A percentile compares a stretch with the other conserved stretches of the same genome.
Conservation (phyloP, 2,797 vertebrate genomes). For the Xenops minutus region DNA sequence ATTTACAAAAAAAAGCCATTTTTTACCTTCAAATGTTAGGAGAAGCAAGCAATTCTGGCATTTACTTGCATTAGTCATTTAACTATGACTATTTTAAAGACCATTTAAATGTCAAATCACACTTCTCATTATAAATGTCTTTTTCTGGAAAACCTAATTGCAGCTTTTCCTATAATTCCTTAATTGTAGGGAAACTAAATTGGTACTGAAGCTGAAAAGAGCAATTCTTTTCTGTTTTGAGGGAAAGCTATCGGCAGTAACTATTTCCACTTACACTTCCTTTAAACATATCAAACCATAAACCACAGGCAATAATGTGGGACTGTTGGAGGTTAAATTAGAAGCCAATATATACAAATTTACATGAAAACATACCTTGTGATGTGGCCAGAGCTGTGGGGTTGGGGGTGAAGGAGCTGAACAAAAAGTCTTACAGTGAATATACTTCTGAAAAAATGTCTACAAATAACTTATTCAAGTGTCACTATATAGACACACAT, state of each 20-base stretch:
- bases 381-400: neutral
- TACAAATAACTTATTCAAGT: neutral
- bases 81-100: neutral
- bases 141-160: neutral
- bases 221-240: constrained; percentile 3
- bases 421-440: neutral
- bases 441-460: neutral
- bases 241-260: constrained; percentile 29
- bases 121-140: neutral
- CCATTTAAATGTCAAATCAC: neutral
- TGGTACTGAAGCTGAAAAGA: neutral
- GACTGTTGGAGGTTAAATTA: constrained; percentile 45
- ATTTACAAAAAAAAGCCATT: neutral
- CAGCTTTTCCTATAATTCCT: neutral
- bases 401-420: neutral
- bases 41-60: neutral
- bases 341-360: constrained; percentile 1
- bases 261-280: constrained; percentile 61
- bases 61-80: constrained; percentile 6
- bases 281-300: constrained; percentile 44
- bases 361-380: neutral
- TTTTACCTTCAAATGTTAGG: neutral
- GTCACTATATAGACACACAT: neutral
- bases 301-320: constrained; percentile 70
- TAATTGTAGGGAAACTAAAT: neutral